phyloP scores from a whole-genome alignment of 2,888 invertebrate genomes.

The Torymus auratus region DNA sequence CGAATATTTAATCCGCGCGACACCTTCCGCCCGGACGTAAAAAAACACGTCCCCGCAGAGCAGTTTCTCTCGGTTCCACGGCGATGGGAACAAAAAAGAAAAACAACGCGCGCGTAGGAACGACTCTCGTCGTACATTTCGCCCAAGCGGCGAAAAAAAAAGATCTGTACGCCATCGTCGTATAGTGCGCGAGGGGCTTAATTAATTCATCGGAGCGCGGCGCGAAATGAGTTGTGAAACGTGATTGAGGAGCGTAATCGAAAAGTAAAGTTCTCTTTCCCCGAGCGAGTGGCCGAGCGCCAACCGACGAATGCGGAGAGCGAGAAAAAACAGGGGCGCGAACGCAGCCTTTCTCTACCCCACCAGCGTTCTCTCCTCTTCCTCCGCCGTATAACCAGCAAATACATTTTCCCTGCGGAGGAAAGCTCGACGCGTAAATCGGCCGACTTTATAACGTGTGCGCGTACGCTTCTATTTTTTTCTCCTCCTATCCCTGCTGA shows the following conservation, averaged over 20 bases:
- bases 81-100: too few relatives aligned
- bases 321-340: neutral
- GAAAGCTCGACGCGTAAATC: slow-evolving; percentile 18
- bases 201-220: slow-evolving; percentile 55
- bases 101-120: too few relatives aligned
- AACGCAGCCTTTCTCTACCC: neutral
- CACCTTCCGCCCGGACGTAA: neutral
- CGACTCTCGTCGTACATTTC: too few relatives aligned
- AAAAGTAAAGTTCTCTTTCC: slow-evolving; percentile 55
- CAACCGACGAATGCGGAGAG: neutral
- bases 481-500: neutral
- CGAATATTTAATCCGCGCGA: slow-evolving; percentile 27
- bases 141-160: neutral
- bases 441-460: slow-evolving; percentile 24
- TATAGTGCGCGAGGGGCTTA: slow-evolving; percentile 36
- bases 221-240: slow-evolving; percentile 60
- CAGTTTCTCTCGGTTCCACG: neutral
- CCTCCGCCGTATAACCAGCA: neutral
- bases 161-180: too few relatives aligned
- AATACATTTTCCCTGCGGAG: slow-evolving; percentile 36
- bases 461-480: neutral
- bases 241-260: slow-evolving; percentile 60
- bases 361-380: neutral
- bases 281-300: slow-evolving; percentile 15
- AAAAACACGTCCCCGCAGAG: neutral